phyloP scores from a whole-genome alignment of 2,113 vertebrate species.

The Petrocephalus microphthalmus region DNA sequence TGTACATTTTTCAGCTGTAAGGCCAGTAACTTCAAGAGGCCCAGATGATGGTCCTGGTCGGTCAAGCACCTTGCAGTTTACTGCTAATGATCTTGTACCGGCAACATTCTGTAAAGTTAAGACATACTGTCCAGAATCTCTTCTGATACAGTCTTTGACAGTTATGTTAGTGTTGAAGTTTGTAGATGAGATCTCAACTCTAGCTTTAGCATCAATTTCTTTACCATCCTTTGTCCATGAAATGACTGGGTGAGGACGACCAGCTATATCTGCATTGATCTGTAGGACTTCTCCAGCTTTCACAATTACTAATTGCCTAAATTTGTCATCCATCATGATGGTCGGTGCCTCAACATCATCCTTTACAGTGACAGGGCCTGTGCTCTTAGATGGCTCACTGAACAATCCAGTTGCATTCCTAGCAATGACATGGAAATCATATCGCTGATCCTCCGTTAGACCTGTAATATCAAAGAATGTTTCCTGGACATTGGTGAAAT shows the following conservation, averaged over 20 bases:
- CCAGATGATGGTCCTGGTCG: conserved; percentile 89
- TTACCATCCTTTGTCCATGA: conserved; percentile 92
- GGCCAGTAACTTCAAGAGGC: conserved; percentile 77
- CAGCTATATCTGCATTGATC: conserved; percentile 87
- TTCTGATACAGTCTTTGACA: conserved; percentile 81
- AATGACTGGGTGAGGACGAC: conserved; percentile 83
- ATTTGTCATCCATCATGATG: conserved; percentile 87
- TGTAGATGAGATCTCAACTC: conserved; percentile 84
- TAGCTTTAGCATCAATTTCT: conserved; percentile 86
- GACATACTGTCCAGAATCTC: conserved; percentile 89
- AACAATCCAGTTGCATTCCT: conserved; percentile 85
- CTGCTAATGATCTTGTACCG: conserved; percentile 78
- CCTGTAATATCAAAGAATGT: conserved; percentile 89
- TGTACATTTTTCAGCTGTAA: conserved; percentile 89
- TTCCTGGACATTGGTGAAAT: conserved; percentile 88
- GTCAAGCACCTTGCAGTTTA: conserved; percentile 94
- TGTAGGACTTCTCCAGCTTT: conserved; percentile 89
- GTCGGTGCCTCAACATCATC: conserved; percentile 91
- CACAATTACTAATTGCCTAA: conserved; percentile 78
- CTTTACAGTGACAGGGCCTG: conserved; percentile 89
- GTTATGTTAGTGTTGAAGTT: conserved; percentile 72
- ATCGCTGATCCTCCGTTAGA: conserved; percentile 87
- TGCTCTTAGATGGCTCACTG: conserved; percentile 84
- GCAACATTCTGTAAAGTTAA: conserved; percentile 89
- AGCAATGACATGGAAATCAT: conserved; percentile 91